Percentiles rank a stretch among this genome's conserved stretches.
Conservation (phyloP, 1,140 invertebrate genomes). For the Lepidurus arcticus region DNA sequence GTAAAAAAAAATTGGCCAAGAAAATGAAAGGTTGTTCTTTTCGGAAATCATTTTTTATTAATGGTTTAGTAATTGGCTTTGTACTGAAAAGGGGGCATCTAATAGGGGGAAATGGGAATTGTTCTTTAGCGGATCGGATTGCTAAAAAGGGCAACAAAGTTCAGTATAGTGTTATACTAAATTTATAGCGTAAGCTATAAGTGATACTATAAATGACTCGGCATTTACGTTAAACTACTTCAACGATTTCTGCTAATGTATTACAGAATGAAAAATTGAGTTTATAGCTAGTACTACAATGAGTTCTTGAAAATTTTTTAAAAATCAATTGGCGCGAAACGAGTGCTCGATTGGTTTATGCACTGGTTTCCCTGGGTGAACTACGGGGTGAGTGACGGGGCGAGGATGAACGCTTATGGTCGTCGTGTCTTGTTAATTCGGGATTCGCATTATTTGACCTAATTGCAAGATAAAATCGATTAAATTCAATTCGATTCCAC, state of each 20-base stretch:
- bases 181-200: too few relatives aligned
- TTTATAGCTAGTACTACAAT: neutral
- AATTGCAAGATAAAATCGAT: neutral
- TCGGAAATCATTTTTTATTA: neutral
- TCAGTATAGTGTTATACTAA: too few relatives aligned
- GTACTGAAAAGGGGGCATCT: too few relatives aligned
- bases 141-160: too few relatives aligned
- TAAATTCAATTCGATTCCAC: neutral
- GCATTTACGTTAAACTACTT: too few relatives aligned
- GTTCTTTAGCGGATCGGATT: too few relatives aligned
- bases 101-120: too few relatives aligned
- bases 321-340: neutral
- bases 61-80: too few relatives aligned
- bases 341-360: neutral
- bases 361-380: neutral
- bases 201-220: too few relatives aligned
- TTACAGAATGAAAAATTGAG: neutral
- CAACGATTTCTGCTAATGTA: neutral
- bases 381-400: neutral
- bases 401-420: neutral
- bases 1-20: neutral
- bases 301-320: neutral
- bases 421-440: neutral
- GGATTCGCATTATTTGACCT: neutral
- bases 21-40: neutral